Evolutionary conservation across 2,888 invertebrate genomes (phyloP).

Genomic region (Heliconius sara): DNA sequence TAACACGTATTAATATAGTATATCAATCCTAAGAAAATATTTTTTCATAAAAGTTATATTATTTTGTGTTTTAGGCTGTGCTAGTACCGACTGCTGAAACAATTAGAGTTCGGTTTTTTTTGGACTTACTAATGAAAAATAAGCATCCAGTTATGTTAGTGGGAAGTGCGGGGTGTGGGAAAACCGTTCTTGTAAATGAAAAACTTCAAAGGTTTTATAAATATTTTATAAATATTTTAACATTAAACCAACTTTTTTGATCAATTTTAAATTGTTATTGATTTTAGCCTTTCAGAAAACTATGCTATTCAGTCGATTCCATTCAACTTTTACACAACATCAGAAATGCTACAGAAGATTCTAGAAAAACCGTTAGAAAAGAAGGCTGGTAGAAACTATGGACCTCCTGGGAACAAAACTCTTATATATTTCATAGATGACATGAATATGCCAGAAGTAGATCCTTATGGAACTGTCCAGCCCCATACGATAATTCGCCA

Average conservation of each 20-base stretch:
- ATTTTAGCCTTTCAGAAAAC: slow-evolving; percentile 88
- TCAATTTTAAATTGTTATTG: not conserved
- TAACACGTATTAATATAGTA: slow-evolving; percentile 15
- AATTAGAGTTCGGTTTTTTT: slow-evolving; percentile 93
- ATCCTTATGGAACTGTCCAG: slow-evolving; percentile 95
- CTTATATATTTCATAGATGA: slow-evolving; percentile 98
- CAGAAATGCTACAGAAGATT: slow-evolving; percentile 96
- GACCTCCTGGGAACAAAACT: slow-evolving; percentile 97
- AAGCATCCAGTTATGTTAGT: slow-evolving; percentile 97
- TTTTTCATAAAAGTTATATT: too few species aligned
- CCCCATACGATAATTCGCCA: slow-evolving; percentile 98
- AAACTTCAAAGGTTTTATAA: slow-evolving; percentile 87
- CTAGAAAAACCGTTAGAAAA: slow-evolving; percentile 97
- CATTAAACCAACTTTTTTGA: not conserved
- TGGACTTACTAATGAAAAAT: slow-evolving; percentile 94
- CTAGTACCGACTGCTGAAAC: slow-evolving; percentile 97
- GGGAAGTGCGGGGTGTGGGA: slow-evolving; percentile 96
- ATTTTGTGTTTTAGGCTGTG: slow-evolving; percentile 86
- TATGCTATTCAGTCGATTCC: slow-evolving; percentile 96
- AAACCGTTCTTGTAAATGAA: slow-evolving; percentile 92
- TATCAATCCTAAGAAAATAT: too few species aligned
- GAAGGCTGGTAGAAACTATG: slow-evolving; percentile 97
- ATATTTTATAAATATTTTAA: slow-evolving; percentile 45
- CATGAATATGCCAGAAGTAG: slow-evolving; percentile 98
- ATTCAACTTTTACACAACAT: slow-evolving; percentile 98